Base-by-base conservation (phyloP, 1,140 invertebrate genomes). In the Drosophila pruinosa region DNA sequence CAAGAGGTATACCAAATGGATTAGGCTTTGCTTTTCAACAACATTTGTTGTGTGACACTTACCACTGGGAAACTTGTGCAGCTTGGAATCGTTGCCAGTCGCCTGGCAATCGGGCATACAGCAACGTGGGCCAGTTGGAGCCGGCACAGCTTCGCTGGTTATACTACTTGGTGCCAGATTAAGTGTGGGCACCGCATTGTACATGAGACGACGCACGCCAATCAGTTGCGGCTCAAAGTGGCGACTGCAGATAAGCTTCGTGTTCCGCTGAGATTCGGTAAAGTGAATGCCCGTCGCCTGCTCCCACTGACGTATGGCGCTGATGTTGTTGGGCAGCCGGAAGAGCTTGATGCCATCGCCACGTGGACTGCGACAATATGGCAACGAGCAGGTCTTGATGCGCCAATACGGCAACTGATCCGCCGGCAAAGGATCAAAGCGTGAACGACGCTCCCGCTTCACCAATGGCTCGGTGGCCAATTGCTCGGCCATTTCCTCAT, bases 301-400 rank as follows among this genome's bases (percentile, higher is more conserved):
- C 28, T 89, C 83, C 83, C 83, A 89, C 39, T 83, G 73, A 14
- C 31, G 70, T 22, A 89, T 79, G n/a, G 69, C 61, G 47, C 8
- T 41, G 10, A 63, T n/a, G 6, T 83, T 83, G 43, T 59, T 77
- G 8, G 83, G 83, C 39, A 89, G 56, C 4, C 83, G 78, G 12
- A 89, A 89, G 0, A 89, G 58, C 43, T 89, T 83, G 19, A 89
- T 89, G 52, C 79, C 79, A 24, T 89, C 78, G 14, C 79, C 83
- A 1, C 83, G 72, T 0, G 73, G 81, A 15, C 64, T 43, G 0
- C 83, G 85, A 4, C 83, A 89, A 15, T 89, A 76, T 6, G 85
- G 83, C 3, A 89, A 41, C 1, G 83, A 89, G 41, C 83, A 89
- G 10, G 52, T 52, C n/a, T 88, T 88, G 0, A 78, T 80, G n/a